Percentiles rank a stretch among this genome's conserved stretches.
Evolutionary conservation across 2,888 invertebrate species (phyloP).

Genomic region (Eupithecia pulchellata): DNA sequence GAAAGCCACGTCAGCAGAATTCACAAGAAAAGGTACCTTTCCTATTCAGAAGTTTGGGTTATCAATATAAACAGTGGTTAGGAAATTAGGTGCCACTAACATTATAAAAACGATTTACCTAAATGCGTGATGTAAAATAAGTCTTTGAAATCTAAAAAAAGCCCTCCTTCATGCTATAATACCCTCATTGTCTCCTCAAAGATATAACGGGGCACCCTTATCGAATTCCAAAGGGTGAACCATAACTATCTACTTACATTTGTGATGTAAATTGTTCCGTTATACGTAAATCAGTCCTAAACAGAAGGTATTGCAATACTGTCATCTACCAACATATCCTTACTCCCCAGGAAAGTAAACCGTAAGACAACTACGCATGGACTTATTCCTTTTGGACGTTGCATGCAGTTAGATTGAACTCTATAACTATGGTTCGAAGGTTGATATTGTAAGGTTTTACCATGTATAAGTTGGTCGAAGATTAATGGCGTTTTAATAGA

Average conservation of each 20-base stretch:
- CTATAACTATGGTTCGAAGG: constrained; percentile 14
- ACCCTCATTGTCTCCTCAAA: background rate
- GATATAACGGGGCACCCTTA: constrained; percentile 17
- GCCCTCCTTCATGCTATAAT: background rate
- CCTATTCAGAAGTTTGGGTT: too few relatives aligned
- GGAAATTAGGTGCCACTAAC: too few relatives aligned
- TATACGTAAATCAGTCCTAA: constrained; percentile 56
- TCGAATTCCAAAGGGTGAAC: constrained; percentile 27
- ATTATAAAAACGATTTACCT: background rate
- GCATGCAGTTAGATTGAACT: constrained; percentile 26
- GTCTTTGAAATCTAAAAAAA: background rate
- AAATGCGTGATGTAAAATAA: too few relatives aligned
- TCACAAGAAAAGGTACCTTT: too few relatives aligned
- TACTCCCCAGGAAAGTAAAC: constrained; percentile 26
- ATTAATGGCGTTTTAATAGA: constrained; percentile 79
- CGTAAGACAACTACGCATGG: constrained; percentile 18
- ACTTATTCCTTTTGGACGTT: background rate
- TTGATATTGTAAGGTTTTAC: background rate
- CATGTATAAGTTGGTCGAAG: constrained; percentile 32
- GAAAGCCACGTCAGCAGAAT: too few relatives aligned
- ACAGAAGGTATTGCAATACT: constrained; percentile 47
- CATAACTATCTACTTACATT: constrained; percentile 29
- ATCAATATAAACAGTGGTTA: too few relatives aligned
- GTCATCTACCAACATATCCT: constrained; percentile 39
- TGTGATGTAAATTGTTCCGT: constrained; percentile 57